A percentile compares a stretch with the other conserved stretches of the same genome.
Conservation (phyloP, 2,797 vertebrate species). For the Pangasius sanitwongsei region DNA sequence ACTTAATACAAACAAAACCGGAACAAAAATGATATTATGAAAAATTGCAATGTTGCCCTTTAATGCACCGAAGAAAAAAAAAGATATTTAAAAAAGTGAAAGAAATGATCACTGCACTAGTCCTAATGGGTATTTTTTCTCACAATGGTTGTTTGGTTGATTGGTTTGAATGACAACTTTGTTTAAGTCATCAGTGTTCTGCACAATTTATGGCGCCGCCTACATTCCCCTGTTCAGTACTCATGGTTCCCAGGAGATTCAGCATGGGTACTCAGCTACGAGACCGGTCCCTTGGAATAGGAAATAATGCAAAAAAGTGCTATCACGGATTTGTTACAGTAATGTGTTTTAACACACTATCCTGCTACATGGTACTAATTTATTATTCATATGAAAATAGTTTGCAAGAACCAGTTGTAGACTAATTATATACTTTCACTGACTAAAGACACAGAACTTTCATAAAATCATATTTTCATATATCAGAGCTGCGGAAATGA, state of each 20-base stretch:
- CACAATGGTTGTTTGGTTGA: not conserved
- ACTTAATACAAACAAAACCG: not conserved
- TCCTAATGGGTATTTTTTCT: not conserved
- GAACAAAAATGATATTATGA: not conserved
- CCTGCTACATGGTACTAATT: not conserved
- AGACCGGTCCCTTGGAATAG: not conserved
- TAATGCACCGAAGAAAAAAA: not conserved
- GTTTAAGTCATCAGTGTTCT: not conserved
- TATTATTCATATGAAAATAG: not conserved
- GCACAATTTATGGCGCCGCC: not conserved
- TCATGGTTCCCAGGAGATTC: not conserved
- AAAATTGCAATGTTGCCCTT: not conserved
- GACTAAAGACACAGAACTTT: not conserved
- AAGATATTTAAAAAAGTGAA: not conserved
- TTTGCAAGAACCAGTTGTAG: not conserved
- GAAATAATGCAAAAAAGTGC: not conserved
- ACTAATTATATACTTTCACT: conserved; percentile 10
- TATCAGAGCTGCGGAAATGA: conserved; percentile 2
- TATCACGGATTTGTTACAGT: not conserved
- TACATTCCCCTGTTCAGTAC: not conserved
- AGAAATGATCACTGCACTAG: not conserved
- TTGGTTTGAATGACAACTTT: not conserved
- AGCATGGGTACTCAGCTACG: not conserved
- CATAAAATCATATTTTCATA: conserved; percentile 5
- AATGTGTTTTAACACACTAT: not conserved